Base-by-base conservation (phyloP, 30 jellyfish, hydroid and myxozoan genomes). In the Clytia hemisphaerica region DNA sequence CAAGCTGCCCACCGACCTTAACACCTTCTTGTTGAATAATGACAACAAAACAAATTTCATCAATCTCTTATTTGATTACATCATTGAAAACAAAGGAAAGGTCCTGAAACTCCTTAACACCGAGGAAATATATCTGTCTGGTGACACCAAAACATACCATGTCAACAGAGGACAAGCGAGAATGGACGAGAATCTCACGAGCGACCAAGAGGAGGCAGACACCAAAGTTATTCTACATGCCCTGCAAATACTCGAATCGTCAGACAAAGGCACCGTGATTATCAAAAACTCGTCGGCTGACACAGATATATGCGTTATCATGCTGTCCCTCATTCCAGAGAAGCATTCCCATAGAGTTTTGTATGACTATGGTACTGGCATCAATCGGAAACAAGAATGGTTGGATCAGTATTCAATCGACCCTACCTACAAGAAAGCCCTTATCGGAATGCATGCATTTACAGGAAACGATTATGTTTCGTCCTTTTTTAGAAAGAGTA, bases 131-230 rank as follows among this genome's bases (percentile, higher is more conserved):
- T 14, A 9, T 21, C 65, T 50, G 14, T 50, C 65, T 7, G 65
- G 65, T 6, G 65, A 50, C 27, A 7, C 10, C 65, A n/a, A n/a
- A n/a, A n/a, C n/a, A n/a, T n/a, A n/a, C n/a, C n/a, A n/a, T n/a
- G n/a, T n/a, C n/a, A n/a, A n/a, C n/a, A n/a, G n/a, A n/a, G n/a
- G n/a, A n/a, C n/a, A n/a, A n/a, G n/a, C n/a, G n/a, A n/a, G n/a
- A n/a, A n/a, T n/a, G n/a, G n/a, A n/a, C n/a, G n/a, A n/a, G n/a
- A n/a, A n/a, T n/a, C 62, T 64, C 7, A 2, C 64, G 50, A 62
- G 77, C 75, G 48, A 76, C 51, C 84, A 76, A 35, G 84, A 76
- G 30, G 84, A 63, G 48, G 84, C 85, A 0, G 90, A 76, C 40
- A 76, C 83, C 51, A 65, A 76, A 73, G 37, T 76, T 7, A 27